A percentile compares a stretch with the other conserved stretches of the same genome.
These are phyloP conservation scores for Hermaeophaga mercurialis DNA, from an alignment of 2,888 invertebrate genomes.

Conservation along the genomic window DNA sequence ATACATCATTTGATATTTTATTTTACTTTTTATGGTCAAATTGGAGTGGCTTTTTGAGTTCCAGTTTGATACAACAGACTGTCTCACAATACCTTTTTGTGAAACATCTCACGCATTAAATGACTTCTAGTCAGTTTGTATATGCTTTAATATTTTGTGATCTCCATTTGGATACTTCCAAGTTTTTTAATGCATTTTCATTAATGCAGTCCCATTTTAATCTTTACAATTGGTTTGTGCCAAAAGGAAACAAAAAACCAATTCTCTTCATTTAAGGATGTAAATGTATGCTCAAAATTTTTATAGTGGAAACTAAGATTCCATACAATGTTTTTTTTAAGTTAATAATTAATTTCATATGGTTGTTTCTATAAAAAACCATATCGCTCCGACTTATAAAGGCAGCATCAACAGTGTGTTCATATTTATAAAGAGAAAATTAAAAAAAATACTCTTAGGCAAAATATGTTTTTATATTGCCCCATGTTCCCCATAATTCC, in stretches of 20 bases:
- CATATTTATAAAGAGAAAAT: too few species aligned
- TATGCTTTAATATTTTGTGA: slow-evolving; percentile 40
- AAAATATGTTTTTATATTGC: too few species aligned
- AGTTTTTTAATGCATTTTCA: slow-evolving; percentile 5
- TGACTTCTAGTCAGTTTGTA: slow-evolving; percentile 43
- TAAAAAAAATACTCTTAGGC: too few species aligned
- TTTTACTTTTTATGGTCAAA: slow-evolving; percentile 4
- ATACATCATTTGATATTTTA: not conserved
- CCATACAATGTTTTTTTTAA: slow-evolving; percentile 24
- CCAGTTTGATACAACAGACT: not conserved
- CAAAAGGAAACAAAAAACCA: slow-evolving; percentile 36
- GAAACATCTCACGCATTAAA: slow-evolving; percentile 2
- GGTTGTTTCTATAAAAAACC: not conserved
- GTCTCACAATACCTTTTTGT: not conserved
- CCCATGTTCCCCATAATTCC: too few species aligned
- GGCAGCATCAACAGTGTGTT: too few species aligned
- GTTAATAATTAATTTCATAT: not conserved
- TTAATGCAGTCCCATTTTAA: slow-evolving; percentile 8
- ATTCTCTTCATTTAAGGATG: slow-evolving; percentile 32
- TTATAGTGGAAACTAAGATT: slow-evolving; percentile 3
- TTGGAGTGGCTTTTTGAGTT: slow-evolving; percentile 1
- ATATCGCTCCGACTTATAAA: too few species aligned
- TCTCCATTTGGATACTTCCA: slow-evolving; percentile 36
- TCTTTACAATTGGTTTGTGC: slow-evolving; percentile 35
- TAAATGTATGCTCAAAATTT: slow-evolving; percentile 25